A percentile compares a stretch with the other conserved stretches of the same genome.
phyloP scores from a whole-genome alignment of 2,797 vertebrate species.

The Thaleichthys pacificus region DNA sequence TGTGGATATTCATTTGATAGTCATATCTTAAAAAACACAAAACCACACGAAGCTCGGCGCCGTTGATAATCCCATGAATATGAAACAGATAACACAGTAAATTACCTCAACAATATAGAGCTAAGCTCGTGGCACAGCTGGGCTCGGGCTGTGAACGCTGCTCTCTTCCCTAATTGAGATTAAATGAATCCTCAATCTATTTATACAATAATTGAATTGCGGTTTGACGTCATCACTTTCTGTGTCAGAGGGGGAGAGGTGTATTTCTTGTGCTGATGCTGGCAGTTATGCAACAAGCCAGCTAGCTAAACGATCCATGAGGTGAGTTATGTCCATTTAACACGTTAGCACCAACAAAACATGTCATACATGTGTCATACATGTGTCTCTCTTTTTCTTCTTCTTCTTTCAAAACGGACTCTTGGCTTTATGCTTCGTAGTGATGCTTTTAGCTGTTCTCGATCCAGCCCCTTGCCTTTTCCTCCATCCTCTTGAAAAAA shows the following conservation, averaged over 20 bases:
- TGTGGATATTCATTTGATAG: not conserved
- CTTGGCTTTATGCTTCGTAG: not conserved
- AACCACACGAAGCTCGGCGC: too few relatives aligned
- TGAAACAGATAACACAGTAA: not conserved
- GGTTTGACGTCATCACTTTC: not conserved
- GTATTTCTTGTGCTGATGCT: not conserved
- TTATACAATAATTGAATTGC: constrained; percentile 9
- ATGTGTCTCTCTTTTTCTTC: not conserved
- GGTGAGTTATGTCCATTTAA: not conserved
- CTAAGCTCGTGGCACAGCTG: not conserved
- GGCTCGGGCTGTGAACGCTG: too few relatives aligned
- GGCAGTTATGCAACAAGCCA: constrained; percentile 10
- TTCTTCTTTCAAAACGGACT: not conserved
- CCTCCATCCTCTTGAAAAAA: not conserved
- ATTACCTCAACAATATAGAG: not conserved
- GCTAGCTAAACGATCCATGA: not conserved
- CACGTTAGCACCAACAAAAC: not conserved
- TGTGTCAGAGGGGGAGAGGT: not conserved
- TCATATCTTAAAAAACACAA: not conserved
- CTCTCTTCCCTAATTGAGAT: not conserved
- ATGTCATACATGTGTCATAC: not conserved
- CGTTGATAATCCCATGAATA: not conserved
- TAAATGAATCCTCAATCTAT: constrained; percentile 8
- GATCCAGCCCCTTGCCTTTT: not conserved
- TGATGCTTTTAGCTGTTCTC: not conserved